These are phyloP conservation scores for Leiothrix lutea DNA, from an alignment of 2,113 vertebrate genomes.

Conservation along the genomic window DNA sequence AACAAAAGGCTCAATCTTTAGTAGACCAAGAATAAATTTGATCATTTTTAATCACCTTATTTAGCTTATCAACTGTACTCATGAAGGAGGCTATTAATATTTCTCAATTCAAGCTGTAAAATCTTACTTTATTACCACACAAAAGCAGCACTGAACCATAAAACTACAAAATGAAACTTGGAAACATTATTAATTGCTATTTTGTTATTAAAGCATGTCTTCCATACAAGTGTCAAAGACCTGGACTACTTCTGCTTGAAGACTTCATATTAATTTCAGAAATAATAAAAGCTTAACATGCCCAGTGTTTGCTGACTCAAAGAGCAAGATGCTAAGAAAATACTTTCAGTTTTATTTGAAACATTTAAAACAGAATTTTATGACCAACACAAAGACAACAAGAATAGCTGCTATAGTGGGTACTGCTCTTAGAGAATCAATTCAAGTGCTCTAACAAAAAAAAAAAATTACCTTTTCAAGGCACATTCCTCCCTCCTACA, in stretches of 20 bases:
- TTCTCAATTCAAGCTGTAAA: neutral
- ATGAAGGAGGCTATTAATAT: neutral
- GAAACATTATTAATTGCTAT: constrained; percentile 38
- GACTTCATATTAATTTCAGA: neutral
- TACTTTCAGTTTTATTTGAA: neutral
- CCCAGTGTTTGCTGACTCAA: neutral
- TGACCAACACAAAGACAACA: neutral
- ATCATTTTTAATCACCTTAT: constrained; percentile 10
- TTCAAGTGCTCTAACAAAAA: neutral
- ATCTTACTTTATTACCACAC: constrained; percentile 9
- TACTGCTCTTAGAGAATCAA: neutral
- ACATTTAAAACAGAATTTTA: neutral
- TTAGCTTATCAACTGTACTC: neutral
- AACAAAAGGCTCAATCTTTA: neutral
- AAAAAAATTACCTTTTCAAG: neutral
- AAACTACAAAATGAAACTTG: constrained; percentile 17
- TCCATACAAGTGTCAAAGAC: neutral
- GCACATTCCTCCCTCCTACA: neutral
- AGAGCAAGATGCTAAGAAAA: neutral
- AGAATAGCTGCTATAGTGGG: neutral
- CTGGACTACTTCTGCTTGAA: neutral
- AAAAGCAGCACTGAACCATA: constrained; percentile 23
- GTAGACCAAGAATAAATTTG: neutral
- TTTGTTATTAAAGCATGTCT: constrained; percentile 24
- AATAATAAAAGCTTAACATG: neutral